These are phyloP conservation scores for Lycorma delicatula DNA, from an alignment of 1,140 invertebrate genomes.

Conservation along the genomic window DNA sequence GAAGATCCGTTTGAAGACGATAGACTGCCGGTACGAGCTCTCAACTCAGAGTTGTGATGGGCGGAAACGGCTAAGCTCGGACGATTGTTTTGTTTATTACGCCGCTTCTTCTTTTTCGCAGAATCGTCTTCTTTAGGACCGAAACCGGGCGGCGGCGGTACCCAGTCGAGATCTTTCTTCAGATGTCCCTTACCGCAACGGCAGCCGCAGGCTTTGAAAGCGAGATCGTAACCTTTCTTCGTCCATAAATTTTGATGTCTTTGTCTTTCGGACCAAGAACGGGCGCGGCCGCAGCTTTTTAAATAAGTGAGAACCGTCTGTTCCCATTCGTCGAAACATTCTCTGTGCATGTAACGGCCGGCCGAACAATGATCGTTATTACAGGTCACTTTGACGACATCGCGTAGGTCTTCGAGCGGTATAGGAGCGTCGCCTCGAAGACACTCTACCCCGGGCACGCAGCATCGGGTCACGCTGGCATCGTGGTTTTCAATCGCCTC, in stretches of 20 bases:
- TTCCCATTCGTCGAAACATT: conserved; percentile 93
- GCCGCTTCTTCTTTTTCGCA: conserved; percentile 66
- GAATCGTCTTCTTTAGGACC: conserved; percentile 38
- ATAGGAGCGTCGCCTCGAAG: conserved; percentile 51
- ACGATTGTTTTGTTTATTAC: conserved; percentile 51
- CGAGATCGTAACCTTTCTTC: conserved; percentile 92
- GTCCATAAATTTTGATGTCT: conserved; percentile 93
- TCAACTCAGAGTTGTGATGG: conserved; percentile 31
- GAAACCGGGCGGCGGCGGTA: conserved; percentile 49
- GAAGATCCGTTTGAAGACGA: conserved; percentile 57
- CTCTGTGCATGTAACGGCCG: conserved; percentile 88
- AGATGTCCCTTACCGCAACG: conserved; percentile 83
- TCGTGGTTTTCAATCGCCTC: conserved; percentile 23
- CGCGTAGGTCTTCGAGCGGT: conserved; percentile 60
- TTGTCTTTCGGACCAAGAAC: conserved; percentile 90
- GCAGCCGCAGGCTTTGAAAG: conserved; percentile 81
- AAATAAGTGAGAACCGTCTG: conserved; percentile 76
- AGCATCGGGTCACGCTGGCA: conserved; percentile 55
- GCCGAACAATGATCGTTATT: conserved; percentile 85
- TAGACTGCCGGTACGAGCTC: conserved; percentile 48
- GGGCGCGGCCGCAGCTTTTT: conserved; percentile 77
- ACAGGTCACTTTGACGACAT: conserved; percentile 82
- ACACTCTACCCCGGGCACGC: conserved; percentile 65
- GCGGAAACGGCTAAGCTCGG: conserved; percentile 46
- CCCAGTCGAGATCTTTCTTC: conserved; percentile 90